A percentile compares a stretch with the other conserved stretches of the same genome.
Conservation (phyloP, 2,797 vertebrate genomes). For the Parambassis ranga region DNA sequence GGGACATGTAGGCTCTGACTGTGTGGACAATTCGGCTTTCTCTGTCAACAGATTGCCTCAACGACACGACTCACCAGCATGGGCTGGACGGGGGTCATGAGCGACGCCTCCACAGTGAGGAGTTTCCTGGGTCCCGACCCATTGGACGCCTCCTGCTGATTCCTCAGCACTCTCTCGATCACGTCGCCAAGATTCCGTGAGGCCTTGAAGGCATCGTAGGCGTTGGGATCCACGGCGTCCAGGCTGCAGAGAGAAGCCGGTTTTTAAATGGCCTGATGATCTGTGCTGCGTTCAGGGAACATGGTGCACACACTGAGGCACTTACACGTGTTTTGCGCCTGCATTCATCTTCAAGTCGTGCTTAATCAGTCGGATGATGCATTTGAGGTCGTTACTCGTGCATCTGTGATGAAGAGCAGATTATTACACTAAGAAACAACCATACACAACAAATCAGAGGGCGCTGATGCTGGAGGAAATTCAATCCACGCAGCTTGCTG, state of each 20-base stretch:
- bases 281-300: neutral
- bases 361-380: slow-evolving; percentile 93
- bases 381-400: slow-evolving; percentile 95
- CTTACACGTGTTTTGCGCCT: slow-evolving; percentile 98
- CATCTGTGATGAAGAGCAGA: slow-evolving; percentile 77
- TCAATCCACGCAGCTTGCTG: neutral
- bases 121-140: slow-evolving; percentile 84
- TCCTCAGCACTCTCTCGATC: slow-evolving; percentile 90
- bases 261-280: neutral
- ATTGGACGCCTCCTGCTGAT: slow-evolving; percentile 87
- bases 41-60: too few species aligned
- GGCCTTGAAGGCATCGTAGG: slow-evolving; percentile 97
- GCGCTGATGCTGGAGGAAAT: neutral
- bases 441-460: too few species aligned
- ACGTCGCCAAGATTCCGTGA: slow-evolving; percentile 95
- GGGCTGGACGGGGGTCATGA: slow-evolving; percentile 98
- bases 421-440: neutral
- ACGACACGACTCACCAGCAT: slow-evolving; percentile 88
- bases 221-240: slow-evolving; percentile 96
- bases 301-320: neutral
- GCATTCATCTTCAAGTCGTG: slow-evolving; percentile 98
- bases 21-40: too few species aligned
- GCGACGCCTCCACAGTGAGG: slow-evolving; percentile 89
- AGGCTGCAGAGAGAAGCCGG: slow-evolving; percentile 74
- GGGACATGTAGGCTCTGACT: too few species aligned